Conservation (phyloP, 1,140 invertebrate species). For the Bombus waltoni region DNA sequence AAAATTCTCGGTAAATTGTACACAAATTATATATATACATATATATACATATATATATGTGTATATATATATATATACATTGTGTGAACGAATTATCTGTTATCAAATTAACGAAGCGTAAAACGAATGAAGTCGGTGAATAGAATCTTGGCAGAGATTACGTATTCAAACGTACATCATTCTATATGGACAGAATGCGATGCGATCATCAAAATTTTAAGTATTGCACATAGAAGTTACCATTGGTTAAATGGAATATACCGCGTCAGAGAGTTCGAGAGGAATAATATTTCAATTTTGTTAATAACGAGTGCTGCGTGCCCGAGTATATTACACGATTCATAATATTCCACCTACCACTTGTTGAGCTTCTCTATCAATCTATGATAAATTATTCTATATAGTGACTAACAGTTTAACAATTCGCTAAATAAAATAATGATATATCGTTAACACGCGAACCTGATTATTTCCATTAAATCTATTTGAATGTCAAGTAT, state of each 20-base stretch:
- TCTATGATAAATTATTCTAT: constrained; percentile 3
- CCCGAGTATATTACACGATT: background rate
- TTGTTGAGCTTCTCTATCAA: background rate
- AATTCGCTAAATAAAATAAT: constrained; percentile 51
- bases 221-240: background rate
- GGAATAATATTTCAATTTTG: constrained; percentile 27
- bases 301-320: background rate
- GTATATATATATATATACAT: background rate
- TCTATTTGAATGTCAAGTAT: background rate
- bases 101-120: constrained; percentile 8
- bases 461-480: constrained; percentile 6
- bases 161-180: constrained; percentile 3
- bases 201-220: background rate
- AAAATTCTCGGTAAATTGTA: background rate
- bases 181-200: no score
- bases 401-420: constrained; percentile 28
- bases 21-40: background rate
- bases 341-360: constrained; percentile 12
- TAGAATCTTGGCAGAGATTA: constrained; percentile 16
- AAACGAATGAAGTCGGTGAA: constrained; percentile 12
- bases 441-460: constrained; percentile 9
- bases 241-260: background rate
- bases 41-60: background rate
- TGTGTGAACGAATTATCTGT: background rate
- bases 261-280: background rate